Evolutionary conservation across 1,140 invertebrate species (phyloP), one percentile per base, ranked within the genome.

Genomic region (Macrocentrus cingulum): DNA sequence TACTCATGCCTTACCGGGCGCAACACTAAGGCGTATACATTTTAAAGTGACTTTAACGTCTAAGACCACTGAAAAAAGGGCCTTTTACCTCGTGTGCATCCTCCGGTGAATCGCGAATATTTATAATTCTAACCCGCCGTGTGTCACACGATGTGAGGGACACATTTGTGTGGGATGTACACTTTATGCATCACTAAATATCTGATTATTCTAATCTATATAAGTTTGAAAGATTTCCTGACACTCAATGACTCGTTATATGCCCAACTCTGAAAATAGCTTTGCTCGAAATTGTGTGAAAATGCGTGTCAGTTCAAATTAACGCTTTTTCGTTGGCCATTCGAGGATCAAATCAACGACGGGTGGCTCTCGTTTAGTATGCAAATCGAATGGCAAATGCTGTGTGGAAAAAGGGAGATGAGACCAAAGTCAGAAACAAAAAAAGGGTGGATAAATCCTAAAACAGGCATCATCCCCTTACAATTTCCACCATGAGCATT

Each of bases 301-400:
- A 51, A 9, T n/a, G 23, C 11, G 37, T 37, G 53, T 56, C 53
- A 56, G 42, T 36, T 37, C 18, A 9, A 34, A 46, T 56, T 36
- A 51, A 46, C 41, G 51, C 19, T 46, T 56, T 56, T 48, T 34
- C 20, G 19, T 46, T 48, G 16, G 42, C 15, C 44, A 37, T 41
- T 34, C 39, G 15, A 46, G 18, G 44, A 29, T 39, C 46, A 18
- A 60, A 60, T 55, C 41, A 54, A 55, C 48, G 52, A 44, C 36
- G 42, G 48, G 44, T 48, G n/a, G 58, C 13, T 25, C 34, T 60
- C 52, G 59, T 60, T 60, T 60, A 60, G 37, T 60, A 60, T 60
- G 52, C 45, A 60, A 60, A 60, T 60, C 59, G 52, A 55, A 60
- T 60, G 44, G 41, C 50, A 25, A 13, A 18, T 5, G 20, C 37